A percentile compares a stretch with the other conserved stretches of the same genome.
Conservation (phyloP, 2,888 invertebrate genomes). For the Stegana nigrithorax region DNA sequence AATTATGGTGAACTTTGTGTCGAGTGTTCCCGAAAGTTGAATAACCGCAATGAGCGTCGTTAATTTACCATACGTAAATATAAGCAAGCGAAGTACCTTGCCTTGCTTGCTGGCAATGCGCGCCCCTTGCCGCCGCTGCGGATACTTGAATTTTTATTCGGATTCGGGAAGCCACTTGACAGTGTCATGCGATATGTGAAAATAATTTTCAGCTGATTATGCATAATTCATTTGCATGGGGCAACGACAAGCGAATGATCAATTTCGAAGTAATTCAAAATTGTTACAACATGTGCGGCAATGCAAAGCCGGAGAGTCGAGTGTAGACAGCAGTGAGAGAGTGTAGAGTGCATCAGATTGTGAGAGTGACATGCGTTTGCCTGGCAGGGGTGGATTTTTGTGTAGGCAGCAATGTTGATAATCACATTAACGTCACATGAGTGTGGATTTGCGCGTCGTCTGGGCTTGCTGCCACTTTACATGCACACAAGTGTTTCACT, state of each 20-base stretch:
- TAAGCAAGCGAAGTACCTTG: neutral
- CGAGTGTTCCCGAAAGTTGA: constrained; percentile 7
- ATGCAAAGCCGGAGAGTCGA: neutral
- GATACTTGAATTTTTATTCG: too few relatives aligned
- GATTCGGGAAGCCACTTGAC: neutral
- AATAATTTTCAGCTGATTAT: constrained; percentile 16
- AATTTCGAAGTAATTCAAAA: constrained; percentile 21
- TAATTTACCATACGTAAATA: neutral
- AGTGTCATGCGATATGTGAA: neutral
- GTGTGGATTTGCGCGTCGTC: too few relatives aligned
- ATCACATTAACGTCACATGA: too few relatives aligned
- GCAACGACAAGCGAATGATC: constrained; percentile 12
- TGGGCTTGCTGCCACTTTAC: too few relatives aligned
- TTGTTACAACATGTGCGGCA: constrained; percentile 12
- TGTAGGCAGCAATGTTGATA: neutral
- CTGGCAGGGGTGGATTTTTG: neutral
- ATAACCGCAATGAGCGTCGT: constrained; percentile 3
- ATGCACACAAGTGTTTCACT: too few relatives aligned
- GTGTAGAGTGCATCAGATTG: neutral
- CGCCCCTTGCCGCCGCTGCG: neutral
- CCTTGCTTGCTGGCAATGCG: neutral
- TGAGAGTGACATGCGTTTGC: neutral
- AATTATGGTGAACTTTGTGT: neutral
- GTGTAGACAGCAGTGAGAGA: neutral
- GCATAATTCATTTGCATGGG: neutral